Conservation (phyloP, 2,797 vertebrate species). For the Enteromius anoplus region DNA sequence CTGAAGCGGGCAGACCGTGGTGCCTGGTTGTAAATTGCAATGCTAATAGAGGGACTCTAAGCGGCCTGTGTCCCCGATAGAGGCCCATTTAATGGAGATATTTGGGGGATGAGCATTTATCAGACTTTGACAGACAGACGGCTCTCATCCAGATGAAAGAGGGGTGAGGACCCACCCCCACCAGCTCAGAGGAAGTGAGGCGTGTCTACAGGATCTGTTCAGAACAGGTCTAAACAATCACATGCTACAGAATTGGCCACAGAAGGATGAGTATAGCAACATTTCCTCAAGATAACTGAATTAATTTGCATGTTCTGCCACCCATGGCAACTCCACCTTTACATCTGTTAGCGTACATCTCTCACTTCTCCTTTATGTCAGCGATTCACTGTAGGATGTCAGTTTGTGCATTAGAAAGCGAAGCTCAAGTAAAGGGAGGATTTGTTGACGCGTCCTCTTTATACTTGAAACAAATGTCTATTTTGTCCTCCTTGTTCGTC, state of each 20-base stretch:
- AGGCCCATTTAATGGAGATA: slow-evolving; percentile 83
- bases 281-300: slow-evolving; percentile 46
- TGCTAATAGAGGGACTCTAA: slow-evolving; percentile 73
- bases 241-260: slow-evolving; percentile 38
- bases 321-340: slow-evolving; percentile 26
- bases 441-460: slow-evolving; percentile 22
- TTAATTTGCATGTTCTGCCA: slow-evolving; percentile 37
- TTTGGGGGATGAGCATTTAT: slow-evolving; percentile 80
- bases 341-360: slow-evolving; percentile 36
- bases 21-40: slow-evolving; percentile 76
- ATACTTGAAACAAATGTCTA: slow-evolving; percentile 15
- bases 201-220: slow-evolving; percentile 54
- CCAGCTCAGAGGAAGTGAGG: slow-evolving; percentile 52
- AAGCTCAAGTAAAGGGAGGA: not conserved
- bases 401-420: not conserved
- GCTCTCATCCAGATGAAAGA: slow-evolving; percentile 47
- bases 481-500: slow-evolving; percentile 34
- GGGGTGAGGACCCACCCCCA: slow-evolving; percentile 17
- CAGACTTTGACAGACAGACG: slow-evolving; percentile 76
- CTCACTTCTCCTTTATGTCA: slow-evolving; percentile 41
- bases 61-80: slow-evolving; percentile 67
- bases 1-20: slow-evolving; percentile 67
- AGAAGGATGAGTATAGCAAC: slow-evolving; percentile 27
- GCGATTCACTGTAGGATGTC: not conserved
- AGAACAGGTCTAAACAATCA: slow-evolving; percentile 46